Evolutionary conservation across 2,888 invertebrate genomes (phyloP).

Genomic region (Ornithoptera alexandrae): DNA sequence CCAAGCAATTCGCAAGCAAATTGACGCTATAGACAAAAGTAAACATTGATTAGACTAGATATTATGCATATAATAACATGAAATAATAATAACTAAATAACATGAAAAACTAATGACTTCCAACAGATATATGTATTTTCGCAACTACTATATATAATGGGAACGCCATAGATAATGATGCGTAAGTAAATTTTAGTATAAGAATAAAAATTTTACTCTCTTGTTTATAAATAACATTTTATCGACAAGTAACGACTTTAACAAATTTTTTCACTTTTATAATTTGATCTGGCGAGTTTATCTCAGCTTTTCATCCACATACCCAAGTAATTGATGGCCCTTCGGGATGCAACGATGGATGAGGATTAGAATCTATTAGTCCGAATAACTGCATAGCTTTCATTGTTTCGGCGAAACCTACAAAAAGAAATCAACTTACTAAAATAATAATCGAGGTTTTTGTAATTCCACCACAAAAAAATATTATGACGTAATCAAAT

Average conservation of each 20-base stretch:
- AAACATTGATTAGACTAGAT: not conserved
- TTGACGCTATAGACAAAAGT: slow-evolving; percentile 77
- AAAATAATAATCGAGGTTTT: no score
- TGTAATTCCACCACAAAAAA: no score
- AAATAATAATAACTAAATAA: no score
- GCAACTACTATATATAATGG: not conserved
- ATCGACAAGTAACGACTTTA: no score
- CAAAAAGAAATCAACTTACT: slow-evolving; percentile 11
- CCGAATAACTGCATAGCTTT: slow-evolving; percentile 93
- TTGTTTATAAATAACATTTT: not conserved
- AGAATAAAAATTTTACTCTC: not conserved
- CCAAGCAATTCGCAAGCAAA: slow-evolving; percentile 93
- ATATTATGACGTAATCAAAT: not conserved
- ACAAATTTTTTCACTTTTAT: no score
- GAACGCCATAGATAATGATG: not conserved
- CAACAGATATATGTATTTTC: not conserved
- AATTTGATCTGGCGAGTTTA: not conserved
- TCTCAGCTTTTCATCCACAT: slow-evolving; percentile 31
- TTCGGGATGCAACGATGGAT: slow-evolving; percentile 94
- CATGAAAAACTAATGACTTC: not conserved
- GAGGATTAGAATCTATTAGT: slow-evolving; percentile 90
- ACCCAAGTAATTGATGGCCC: slow-evolving; percentile 99
- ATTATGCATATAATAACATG: no score
- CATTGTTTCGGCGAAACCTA: slow-evolving; percentile 93
- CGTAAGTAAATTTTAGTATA: not conserved